phyloP scores from a whole-genome alignment of 1,140 invertebrate species.

The Drosophila nannoptera region DNA sequence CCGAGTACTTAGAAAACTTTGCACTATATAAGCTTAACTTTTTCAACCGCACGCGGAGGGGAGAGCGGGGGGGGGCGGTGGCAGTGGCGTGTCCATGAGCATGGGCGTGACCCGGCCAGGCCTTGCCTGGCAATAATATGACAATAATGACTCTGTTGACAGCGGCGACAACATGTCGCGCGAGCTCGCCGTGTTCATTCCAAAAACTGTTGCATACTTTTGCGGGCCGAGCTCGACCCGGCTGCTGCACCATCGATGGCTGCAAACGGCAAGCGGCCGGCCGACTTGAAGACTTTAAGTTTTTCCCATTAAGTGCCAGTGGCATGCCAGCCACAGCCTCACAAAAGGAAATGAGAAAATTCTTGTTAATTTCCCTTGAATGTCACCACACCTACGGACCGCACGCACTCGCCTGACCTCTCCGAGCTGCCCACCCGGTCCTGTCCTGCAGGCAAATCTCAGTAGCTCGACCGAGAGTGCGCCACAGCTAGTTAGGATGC shows the following conservation, averaged over 20 bases:
- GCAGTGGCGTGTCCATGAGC: not conserved
- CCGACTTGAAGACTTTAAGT: slow-evolving; percentile 5
- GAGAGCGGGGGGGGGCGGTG: not conserved
- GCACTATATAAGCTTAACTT: slow-evolving; percentile 65
- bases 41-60: slow-evolving; percentile 17
- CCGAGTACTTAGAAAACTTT: slow-evolving; percentile 68
- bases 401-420: not conserved
- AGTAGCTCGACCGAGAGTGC: not conserved
- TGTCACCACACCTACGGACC: slow-evolving; percentile 53
- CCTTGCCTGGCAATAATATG: slow-evolving; percentile 59
- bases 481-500: slow-evolving; percentile 16
- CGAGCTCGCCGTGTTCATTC: not conserved
- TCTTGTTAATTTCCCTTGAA: slow-evolving; percentile 69
- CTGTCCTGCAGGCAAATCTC: slow-evolving; percentile 11
- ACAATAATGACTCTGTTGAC: slow-evolving; percentile 69
- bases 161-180: slow-evolving; percentile 31
- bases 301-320: not conserved
- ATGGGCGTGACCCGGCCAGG: too few relatives aligned
- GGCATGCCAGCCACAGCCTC: slow-evolving; percentile 14
- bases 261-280: not conserved
- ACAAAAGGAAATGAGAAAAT: slow-evolving; percentile 73
- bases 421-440: slow-evolving; percentile 6
- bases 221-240: slow-evolving; percentile 7
- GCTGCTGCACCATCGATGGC: not conserved
- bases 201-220: slow-evolving; percentile 31